Evolutionary conservation across 2,888 invertebrate species (phyloP), one percentile per base, ranked within the genome.

Genomic region (Aplocera efformata): DNA sequence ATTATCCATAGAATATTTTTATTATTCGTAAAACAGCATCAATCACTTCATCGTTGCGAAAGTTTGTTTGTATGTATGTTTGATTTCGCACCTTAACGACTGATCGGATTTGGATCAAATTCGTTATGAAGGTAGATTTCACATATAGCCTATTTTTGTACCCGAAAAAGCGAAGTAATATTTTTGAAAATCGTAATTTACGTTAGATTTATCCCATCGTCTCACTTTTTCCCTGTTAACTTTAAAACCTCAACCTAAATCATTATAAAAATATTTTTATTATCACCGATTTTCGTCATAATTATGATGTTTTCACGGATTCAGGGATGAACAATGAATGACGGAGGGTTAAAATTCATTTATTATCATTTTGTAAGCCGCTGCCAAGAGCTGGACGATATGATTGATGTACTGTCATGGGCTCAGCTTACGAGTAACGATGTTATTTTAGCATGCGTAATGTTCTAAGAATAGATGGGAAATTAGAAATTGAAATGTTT

Each of bases 391-490:
- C 62, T 62, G 64, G 72, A 64, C 67, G 56, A 53, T 53, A 63
- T 74, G 77, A 79, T 74, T 75, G 74, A 76, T 73, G 56, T 48
- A 34, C 48, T 58, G 63, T 59, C 66, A 51, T 46, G 52, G 36
- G 42, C 41, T 48, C 48, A 37, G 44, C 45, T 49, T 50, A 55
- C 51, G 50, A 48, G 53, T 50, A 51, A 51, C 54, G 57, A 62
- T 60, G 63, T 58, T 60, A 61, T 61, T 56, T 55, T 45, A 47
- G 39, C 43, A 53, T 48, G 50, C 38, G 45, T 55, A 54, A 56
- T 51, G 39, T 48, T 32, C 44, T 22, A 41, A 33, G 40, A 50
- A 50, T 31, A 42, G 41, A 31, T 37, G 31, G 7, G 34, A 39
- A 28, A 48, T 39, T 40, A 25, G 31, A 9, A 21, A 34, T 27